These are phyloP conservation scores for Himalopsyche anomala DNA, from an alignment of 2,888 invertebrate species.

Conservation along the genomic window DNA sequence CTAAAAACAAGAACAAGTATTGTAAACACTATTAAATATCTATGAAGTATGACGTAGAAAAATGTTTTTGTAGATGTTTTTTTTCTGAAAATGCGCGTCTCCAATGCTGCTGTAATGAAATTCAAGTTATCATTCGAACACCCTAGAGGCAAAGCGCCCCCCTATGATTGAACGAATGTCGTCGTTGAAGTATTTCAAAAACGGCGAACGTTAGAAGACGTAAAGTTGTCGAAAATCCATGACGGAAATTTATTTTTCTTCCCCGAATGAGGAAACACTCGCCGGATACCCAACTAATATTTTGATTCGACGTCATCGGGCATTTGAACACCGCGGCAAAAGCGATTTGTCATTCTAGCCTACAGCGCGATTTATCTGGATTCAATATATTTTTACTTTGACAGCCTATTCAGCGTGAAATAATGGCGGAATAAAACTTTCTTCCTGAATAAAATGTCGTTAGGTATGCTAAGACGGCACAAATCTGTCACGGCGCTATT, in stretches of 20 bases:
- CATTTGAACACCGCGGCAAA: constrained; percentile 17
- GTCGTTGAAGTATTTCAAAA: constrained; percentile 58
- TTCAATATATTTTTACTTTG: constrained; percentile 43
- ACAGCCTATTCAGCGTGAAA: constrained; percentile 40
- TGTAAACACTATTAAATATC: neutral
- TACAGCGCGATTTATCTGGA: constrained; percentile 41
- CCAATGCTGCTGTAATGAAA: constrained; percentile 55
- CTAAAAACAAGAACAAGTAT: neutral
- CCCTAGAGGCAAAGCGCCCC: constrained; percentile 39
- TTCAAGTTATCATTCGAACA: constrained; percentile 58
- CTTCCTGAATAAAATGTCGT: constrained; percentile 31
- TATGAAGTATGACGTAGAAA: neutral
- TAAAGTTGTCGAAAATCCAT: constrained; percentile 51
- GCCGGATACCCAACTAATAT: constrained; percentile 38
- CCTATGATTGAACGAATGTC: constrained; percentile 62
- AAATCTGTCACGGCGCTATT: constrained; percentile 24
- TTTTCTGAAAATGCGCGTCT: neutral
- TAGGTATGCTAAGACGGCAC: constrained; percentile 32
- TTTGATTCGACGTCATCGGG: constrained; percentile 36
- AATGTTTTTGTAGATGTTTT: constrained; percentile 4
- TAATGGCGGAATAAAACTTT: constrained; percentile 42
- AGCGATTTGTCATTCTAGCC: constrained; percentile 39
- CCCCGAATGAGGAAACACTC: constrained; percentile 29
- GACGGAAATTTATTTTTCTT: constrained; percentile 19
- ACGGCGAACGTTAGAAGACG: constrained; percentile 55